Conservation (phyloP, 2,797 vertebrate genomes). For the Garrulus glandarius region DNA sequence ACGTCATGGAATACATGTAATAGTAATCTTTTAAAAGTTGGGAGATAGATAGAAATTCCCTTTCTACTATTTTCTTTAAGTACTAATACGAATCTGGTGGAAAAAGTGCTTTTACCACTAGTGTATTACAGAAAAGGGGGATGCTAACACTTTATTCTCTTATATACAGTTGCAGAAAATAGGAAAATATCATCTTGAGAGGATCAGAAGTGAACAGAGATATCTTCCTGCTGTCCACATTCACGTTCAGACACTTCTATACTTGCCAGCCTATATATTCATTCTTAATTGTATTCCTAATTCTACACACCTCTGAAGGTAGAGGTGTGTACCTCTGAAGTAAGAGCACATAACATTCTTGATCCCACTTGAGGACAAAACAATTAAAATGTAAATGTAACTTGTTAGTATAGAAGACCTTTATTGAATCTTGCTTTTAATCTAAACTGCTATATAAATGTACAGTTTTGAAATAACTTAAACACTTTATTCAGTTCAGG, state of each 20-base stretch:
- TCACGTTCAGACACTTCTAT: background rate
- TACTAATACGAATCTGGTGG: background rate
- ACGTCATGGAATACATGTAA: background rate
- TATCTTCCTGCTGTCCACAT: background rate
- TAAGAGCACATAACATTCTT: background rate
- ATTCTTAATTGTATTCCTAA: background rate
- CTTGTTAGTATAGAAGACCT: background rate
- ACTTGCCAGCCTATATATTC: background rate
- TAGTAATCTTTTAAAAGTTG: background rate
- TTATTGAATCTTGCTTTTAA: background rate
- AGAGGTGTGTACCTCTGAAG: background rate
- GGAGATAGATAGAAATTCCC: background rate
- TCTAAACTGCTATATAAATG: background rate
- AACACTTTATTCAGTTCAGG: background rate
- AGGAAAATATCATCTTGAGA: background rate
- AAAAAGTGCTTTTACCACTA: background rate
- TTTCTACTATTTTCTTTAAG: background rate
- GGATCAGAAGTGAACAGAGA: background rate
- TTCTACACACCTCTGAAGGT: too few species aligned
- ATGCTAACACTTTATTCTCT: background rate
- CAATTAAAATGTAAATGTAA: background rate
- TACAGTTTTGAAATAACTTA: background rate
- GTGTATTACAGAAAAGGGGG: background rate
- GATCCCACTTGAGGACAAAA: background rate
- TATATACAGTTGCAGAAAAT: background rate